A percentile compares a stretch with the other conserved stretches of the same genome.
Conservation (phyloP, 2,888 invertebrate genomes). For the Drosophila pegasa region DNA sequence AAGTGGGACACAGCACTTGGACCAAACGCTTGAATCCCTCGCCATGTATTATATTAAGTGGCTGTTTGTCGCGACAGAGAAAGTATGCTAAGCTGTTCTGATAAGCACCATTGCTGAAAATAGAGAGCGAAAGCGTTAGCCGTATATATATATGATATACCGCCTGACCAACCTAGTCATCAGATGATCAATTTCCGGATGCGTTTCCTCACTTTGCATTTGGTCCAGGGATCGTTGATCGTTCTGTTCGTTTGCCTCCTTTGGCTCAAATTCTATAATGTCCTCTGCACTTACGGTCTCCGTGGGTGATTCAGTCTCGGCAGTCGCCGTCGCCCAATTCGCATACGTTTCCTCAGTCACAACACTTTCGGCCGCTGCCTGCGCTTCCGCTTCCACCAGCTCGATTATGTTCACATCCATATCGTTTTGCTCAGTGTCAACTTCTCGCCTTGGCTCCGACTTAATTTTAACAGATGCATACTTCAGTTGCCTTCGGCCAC, state of each 20-base stretch:
- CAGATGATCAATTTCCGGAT: slow-evolving; percentile 8
- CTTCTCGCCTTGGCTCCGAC: slow-evolving; percentile 4
- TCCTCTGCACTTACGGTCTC: slow-evolving; percentile 50
- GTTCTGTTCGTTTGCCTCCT: slow-evolving; percentile 29
- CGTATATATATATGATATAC: not conserved
- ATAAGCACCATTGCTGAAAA: slow-evolving; percentile 2
- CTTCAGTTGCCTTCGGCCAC: slow-evolving; percentile 27
- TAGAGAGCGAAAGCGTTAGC: not conserved
- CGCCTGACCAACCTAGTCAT: slow-evolving; percentile 4
- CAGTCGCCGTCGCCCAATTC: slow-evolving; percentile 31
- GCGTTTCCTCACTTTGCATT: slow-evolving; percentile 15
- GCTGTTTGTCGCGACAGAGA: slow-evolving; percentile 54
- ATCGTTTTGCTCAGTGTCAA: slow-evolving; percentile 16
- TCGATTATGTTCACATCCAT: slow-evolving; percentile 42
- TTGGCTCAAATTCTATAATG: slow-evolving; percentile 63
- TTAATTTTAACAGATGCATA: slow-evolving; percentile 33
- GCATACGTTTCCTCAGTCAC: slow-evolving; percentile 44
- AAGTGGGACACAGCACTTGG: slow-evolving; percentile 35
- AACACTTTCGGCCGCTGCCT: slow-evolving; percentile 34
- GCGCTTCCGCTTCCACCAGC: slow-evolving; percentile 42
- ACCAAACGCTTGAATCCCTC: slow-evolving; percentile 49
- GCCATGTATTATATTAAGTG: slow-evolving; percentile 35
- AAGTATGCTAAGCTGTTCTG: slow-evolving; percentile 48
- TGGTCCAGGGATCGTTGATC: slow-evolving; percentile 32
- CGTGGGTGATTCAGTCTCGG: slow-evolving; percentile 40